These are phyloP conservation scores for Chelonus formosanus DNA, from an alignment of 2,888 invertebrate genomes.

Conservation along the genomic window DNA sequence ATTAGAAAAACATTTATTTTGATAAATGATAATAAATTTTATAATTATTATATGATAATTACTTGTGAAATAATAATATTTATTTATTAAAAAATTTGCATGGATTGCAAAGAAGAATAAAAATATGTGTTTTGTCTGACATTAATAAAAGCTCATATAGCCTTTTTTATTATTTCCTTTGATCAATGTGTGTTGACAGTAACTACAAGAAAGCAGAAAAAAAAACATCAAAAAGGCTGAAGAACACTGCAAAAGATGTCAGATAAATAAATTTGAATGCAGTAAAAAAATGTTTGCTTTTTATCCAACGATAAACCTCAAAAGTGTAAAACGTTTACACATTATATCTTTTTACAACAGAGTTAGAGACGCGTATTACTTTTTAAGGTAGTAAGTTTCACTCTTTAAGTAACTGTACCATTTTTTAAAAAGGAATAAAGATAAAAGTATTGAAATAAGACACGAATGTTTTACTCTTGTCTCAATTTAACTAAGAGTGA, in stretches of 20 bases:
- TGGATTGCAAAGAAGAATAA: too few species aligned
- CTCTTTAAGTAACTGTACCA: slow-evolving; percentile 1
- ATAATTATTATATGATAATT: too few species aligned
- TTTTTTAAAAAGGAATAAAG: background rate
- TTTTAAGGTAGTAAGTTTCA: background rate
- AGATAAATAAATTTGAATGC: too few species aligned
- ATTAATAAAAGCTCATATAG: background rate
- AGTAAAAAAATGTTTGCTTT: slow-evolving; percentile 4
- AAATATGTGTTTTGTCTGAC: too few species aligned
- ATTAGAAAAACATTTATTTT: too few species aligned
- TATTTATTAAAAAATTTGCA: too few species aligned
- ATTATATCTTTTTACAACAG: slow-evolving; percentile 18
- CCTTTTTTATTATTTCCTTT: slow-evolving; percentile 9
- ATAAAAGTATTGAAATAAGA: slow-evolving; percentile 1
- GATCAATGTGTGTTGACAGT: slow-evolving; percentile 4
- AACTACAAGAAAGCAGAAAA: slow-evolving; percentile 2
- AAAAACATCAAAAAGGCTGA: background rate
- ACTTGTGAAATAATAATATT: too few species aligned
- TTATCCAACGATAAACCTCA: slow-evolving; percentile 12
- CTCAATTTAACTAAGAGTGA: slow-evolving; percentile 2
- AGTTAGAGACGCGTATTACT: slow-evolving; percentile 20
- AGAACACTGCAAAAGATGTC: too few species aligned
- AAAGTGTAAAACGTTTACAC: slow-evolving; percentile 16
- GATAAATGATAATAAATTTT: too few species aligned
- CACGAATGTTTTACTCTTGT: slow-evolving; percentile 18